Evolutionary conservation across 2,797 vertebrate genomes (phyloP).

Genomic region (Petrocephalus schoutedeni): DNA sequence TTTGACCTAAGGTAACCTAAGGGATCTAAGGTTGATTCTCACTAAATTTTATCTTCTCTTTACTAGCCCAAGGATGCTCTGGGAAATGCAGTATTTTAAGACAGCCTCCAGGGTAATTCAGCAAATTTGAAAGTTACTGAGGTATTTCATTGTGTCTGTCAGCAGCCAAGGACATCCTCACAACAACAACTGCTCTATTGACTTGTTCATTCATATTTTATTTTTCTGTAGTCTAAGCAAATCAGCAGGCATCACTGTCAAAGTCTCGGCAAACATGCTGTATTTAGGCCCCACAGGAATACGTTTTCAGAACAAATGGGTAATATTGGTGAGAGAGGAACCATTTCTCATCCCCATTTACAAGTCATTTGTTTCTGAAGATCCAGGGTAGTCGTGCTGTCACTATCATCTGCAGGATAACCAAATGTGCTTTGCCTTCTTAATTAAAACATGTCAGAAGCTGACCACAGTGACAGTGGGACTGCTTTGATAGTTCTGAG

Average conservation of each 20-base stretch:
- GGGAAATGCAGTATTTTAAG: not conserved
- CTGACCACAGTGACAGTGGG: not conserved
- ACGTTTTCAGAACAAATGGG: not conserved
- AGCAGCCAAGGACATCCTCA: not conserved
- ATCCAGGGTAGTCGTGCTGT: not conserved
- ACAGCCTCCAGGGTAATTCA: not conserved
- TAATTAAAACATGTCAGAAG: not conserved
- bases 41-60: not conserved
- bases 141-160: not conserved
- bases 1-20: not conserved
- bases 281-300: not conserved
- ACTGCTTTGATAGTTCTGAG: not conserved
- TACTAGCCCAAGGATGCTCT: not conserved
- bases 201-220: constrained; percentile 1
- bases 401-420: not conserved
- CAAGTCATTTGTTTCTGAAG: not conserved
- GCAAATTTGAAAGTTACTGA: not conserved
- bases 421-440: not conserved
- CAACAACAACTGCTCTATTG: not conserved
- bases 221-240: not conserved
- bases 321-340: not conserved
- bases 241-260: not conserved
- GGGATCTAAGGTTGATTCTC: not conserved
- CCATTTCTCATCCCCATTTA: not conserved
- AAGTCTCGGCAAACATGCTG: not conserved